Conservation (phyloP, 2,113 vertebrate species). For the Synchiropus splendidus region DNA sequence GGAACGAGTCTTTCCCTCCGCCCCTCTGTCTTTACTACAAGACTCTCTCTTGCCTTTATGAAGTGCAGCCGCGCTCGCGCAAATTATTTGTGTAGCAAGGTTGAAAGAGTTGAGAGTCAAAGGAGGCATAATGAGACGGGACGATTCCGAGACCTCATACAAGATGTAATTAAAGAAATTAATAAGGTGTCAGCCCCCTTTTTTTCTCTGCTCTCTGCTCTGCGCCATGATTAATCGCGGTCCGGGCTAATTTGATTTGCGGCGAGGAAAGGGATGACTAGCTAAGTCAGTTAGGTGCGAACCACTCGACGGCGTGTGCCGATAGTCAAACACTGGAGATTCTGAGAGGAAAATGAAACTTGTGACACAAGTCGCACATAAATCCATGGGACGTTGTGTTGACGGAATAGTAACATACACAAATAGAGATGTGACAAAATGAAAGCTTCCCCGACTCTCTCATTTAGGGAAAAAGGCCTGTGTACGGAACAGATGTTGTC, state of each 20-base stretch:
- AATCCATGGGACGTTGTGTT: slow-evolving; percentile 37
- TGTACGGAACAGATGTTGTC: no score
- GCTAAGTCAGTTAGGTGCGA: slow-evolving; percentile 61
- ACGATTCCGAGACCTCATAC: slow-evolving; percentile 67
- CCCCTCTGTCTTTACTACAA: slow-evolving; percentile 20
- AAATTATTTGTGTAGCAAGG: slow-evolving; percentile 62
- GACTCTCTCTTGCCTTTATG: slow-evolving; percentile 42
- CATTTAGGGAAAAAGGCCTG: no score
- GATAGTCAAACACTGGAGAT: slow-evolving; percentile 66
- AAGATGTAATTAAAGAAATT: slow-evolving; percentile 73
- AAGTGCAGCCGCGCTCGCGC: slow-evolving; percentile 49
- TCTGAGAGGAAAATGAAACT: slow-evolving; percentile 35
- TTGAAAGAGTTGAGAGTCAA: slow-evolving; percentile 64
- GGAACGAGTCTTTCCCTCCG: slow-evolving; percentile 12
- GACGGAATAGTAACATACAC: no score
- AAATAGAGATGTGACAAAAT: no score
- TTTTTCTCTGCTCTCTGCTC: slow-evolving; percentile 41
- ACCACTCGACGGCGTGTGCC: slow-evolving; percentile 53
- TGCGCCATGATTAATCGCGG: slow-evolving; percentile 69
- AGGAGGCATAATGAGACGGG: slow-evolving; percentile 64
- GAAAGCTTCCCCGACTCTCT: no score
- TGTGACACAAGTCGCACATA: no score
- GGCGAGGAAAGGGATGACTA: slow-evolving; percentile 66
- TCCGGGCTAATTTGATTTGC: slow-evolving; percentile 71
- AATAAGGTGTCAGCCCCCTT: slow-evolving; percentile 71